phyloP scores from a whole-genome alignment of 2,113 vertebrate genomes.

The Gopherus flavomarginatus region DNA sequence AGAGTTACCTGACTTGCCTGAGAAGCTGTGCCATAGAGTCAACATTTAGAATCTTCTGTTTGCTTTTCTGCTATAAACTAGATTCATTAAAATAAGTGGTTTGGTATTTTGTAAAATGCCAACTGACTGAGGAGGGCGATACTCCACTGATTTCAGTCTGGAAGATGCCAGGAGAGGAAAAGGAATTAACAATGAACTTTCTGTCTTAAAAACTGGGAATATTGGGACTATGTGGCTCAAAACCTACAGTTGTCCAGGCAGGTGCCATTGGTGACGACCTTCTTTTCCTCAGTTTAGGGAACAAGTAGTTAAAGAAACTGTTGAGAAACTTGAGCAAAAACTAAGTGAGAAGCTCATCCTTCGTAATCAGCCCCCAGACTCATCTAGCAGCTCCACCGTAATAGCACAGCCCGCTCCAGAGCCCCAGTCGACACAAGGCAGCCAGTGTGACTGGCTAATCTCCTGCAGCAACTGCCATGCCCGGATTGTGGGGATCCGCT shows the following conservation, averaged over 20 bases:
- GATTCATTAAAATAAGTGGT: neutral
- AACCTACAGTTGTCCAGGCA: accelerated
- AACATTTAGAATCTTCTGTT: neutral
- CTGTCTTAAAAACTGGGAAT: accelerated
- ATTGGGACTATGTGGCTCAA: accelerated
- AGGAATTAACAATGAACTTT: neutral
- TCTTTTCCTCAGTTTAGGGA: slow-evolving; percentile 89
- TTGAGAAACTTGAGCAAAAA: slow-evolving; percentile 93
- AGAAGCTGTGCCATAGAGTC: neutral
- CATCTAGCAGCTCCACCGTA: slow-evolving; percentile 45
- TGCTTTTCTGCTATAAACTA: neutral
- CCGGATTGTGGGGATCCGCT: slow-evolving; percentile 90
- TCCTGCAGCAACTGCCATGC: slow-evolving; percentile 91
- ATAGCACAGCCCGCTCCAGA: slow-evolving; percentile 52
- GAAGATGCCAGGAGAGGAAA: neutral
- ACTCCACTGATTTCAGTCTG: neutral
- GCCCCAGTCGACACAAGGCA: slow-evolving; percentile 50
- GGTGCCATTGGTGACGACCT: neutral
- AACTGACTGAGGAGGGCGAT: neutral
- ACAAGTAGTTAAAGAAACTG: slow-evolving; percentile 94
- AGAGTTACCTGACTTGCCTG: neutral
- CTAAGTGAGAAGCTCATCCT: slow-evolving; percentile 90
- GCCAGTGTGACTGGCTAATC: slow-evolving; percentile 84
- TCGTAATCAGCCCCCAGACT: slow-evolving; percentile 71
- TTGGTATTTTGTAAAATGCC: neutral